These are phyloP conservation scores for Drosophila quadrilineata DNA, from an alignment of 1,140 invertebrate species.

Conservation along the genomic window DNA sequence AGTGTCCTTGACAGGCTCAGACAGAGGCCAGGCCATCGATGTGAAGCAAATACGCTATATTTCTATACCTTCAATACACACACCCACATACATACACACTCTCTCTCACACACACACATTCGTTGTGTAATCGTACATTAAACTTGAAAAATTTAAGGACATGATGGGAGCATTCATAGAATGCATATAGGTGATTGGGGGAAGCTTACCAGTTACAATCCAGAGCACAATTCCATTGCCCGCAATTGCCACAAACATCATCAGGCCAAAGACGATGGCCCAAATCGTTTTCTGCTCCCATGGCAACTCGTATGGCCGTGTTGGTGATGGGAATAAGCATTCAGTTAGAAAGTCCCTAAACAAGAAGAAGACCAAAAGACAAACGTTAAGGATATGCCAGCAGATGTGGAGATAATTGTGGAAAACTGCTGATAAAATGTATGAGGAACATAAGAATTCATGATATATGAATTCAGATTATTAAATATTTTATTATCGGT, in stretches of 20 bases:
- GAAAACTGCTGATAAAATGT: too few species aligned
- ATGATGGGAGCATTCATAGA: background rate
- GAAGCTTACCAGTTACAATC: constrained; percentile 91
- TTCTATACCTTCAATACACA: background rate
- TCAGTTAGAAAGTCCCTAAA: constrained; percentile 79
- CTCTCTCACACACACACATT: too few species aligned
- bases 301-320: constrained; percentile 77
- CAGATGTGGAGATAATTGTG: background rate
- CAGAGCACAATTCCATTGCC: constrained; percentile 94
- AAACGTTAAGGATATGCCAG: background rate
- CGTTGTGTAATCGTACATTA: constrained; percentile 21
- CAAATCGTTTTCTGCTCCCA: constrained; percentile 84
- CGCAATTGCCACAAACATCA: constrained; percentile 89
- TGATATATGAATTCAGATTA: background rate
- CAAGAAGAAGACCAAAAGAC: background rate
- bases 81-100: too few species aligned
- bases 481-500: too few species aligned
- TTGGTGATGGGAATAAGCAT: constrained; percentile 79
- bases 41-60: constrained; percentile 44
- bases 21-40: constrained; percentile 3
- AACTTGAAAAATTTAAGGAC: background rate
- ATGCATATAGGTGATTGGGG: too few species aligned
- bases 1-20: background rate
- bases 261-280: constrained; percentile 87
- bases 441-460: too few species aligned